These are phyloP conservation scores for Dendroctonus ponderosae DNA, from an alignment of 1,140 invertebrate species.

Conservation along the genomic window DNA sequence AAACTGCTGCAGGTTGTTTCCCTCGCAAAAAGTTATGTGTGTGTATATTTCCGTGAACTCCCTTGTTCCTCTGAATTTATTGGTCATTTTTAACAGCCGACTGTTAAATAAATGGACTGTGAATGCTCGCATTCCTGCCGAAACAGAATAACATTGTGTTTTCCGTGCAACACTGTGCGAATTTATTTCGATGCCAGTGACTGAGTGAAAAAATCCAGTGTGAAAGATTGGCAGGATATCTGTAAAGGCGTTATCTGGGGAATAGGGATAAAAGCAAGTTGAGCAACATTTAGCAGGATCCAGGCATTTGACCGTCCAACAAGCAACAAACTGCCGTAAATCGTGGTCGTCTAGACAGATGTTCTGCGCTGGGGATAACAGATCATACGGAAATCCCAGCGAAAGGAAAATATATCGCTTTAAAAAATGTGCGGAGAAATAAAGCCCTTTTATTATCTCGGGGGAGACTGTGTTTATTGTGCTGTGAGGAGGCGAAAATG, in stretches of 20 bases:
- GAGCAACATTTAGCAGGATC: constrained; percentile 10
- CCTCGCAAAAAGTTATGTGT: constrained; percentile 8
- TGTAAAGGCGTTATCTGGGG: too few species aligned
- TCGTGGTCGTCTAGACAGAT: constrained; percentile 13
- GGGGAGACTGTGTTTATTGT: background rate
- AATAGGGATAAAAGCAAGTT: too few species aligned
- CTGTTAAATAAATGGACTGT: constrained; percentile 14
- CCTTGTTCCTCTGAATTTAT: constrained; percentile 19
- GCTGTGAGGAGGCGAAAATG: too few species aligned
- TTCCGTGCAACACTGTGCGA: too few species aligned
- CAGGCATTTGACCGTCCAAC: constrained; percentile 16
- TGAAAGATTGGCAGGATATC: too few species aligned
- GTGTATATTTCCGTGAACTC: constrained; percentile 16
- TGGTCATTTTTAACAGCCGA: constrained; percentile 13
- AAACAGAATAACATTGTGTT: too few species aligned
- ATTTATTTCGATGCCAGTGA: too few species aligned
- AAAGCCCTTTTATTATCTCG: too few species aligned
- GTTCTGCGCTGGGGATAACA: constrained; percentile 10
- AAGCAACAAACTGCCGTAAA: constrained; percentile 20
- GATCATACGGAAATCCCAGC: constrained; percentile 12
- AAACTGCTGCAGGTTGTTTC: constrained; percentile 19
- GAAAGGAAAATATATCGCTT: background rate
- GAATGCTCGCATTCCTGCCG: background rate
- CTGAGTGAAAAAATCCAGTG: too few species aligned
- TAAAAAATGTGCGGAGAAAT: too few species aligned